Percentiles rank a stretch among this genome's conserved stretches.
Conservation (phyloP, 1,140 invertebrate genomes). For the Trichomalopsis sarcophagae region DNA sequence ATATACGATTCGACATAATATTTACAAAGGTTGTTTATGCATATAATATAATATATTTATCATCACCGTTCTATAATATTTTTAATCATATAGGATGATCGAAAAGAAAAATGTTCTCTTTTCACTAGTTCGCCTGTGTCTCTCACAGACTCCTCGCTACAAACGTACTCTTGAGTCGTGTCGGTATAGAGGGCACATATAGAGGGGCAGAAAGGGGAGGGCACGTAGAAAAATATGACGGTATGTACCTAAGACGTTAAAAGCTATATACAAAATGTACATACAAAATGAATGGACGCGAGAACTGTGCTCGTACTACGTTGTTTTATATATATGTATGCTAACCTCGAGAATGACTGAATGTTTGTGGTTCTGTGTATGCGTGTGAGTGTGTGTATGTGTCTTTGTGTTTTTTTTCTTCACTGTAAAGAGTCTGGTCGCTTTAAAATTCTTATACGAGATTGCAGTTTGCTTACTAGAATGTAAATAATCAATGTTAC, state of each 20-base stretch:
- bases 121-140: neutral
- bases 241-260: conserved; percentile 64
- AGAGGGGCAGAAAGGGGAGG: conserved; percentile 4
- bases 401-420: neutral
- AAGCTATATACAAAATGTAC: conserved; percentile 70
- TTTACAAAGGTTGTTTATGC: conserved; percentile 42
- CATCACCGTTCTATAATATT: neutral
- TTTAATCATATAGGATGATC: neutral
- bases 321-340: neutral
- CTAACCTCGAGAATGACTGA: conserved; percentile 13
- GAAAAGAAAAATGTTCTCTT: neutral
- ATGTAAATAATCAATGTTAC: conserved; percentile 37
- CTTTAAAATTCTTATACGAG: conserved; percentile 1
- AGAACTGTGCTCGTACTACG: neutral
- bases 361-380: neutral
- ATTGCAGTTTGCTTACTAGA: conserved; percentile 17
- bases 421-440: conserved; percentile 3
- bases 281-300: conserved; percentile 53
- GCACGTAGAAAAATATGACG: conserved; percentile 75
- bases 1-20: conserved; percentile 50
- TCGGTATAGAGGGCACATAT: conserved; percentile 21
- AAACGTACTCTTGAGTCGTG: conserved; percentile 8
- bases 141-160: neutral
- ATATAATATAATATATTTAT: conserved; percentile 13
- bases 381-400: neutral